These are phyloP conservation scores for Tringa solitaria DNA, from an alignment of 2,113 vertebrate genomes.

Conservation along the genomic window DNA sequence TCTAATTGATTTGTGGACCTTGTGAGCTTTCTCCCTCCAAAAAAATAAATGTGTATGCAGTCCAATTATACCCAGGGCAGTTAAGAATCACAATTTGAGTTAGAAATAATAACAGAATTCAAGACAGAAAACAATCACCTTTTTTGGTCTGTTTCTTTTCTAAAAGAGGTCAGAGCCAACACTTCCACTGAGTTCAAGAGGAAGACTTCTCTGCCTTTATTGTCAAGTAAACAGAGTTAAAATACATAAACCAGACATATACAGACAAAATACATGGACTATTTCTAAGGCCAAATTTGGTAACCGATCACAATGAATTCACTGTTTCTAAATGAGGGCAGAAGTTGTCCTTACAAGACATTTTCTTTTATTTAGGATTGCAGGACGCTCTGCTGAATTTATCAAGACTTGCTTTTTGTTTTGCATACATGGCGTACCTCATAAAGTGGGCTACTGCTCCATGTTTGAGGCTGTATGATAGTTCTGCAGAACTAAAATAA, in stretches of 20 bases:
- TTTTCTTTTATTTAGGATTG: neutral
- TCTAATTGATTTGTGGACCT: slow-evolving; percentile 24
- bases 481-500: neutral
- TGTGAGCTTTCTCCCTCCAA: neutral
- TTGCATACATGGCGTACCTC: neutral
- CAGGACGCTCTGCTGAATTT: neutral
- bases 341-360: neutral
- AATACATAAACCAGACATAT: slow-evolving; percentile 46
- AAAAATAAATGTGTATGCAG: neutral
- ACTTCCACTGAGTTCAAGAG: neutral
- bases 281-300: slow-evolving; percentile 23
- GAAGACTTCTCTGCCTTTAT: slow-evolving; percentile 10
- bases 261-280: neutral
- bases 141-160: slow-evolving; percentile 36
- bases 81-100: neutral
- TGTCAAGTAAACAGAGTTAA: slow-evolving; percentile 31
- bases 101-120: slow-evolving; percentile 14
- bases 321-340: neutral
- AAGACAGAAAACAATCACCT: neutral
- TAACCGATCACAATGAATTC: slow-evolving; percentile 21
- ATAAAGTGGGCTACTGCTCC: neutral
- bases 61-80: neutral
- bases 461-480: neutral
- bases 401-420: neutral
- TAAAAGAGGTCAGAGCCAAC: neutral